Evolutionary conservation across 1,140 invertebrate species (phyloP).

Genomic region (Pogonus chalceus): DNA sequence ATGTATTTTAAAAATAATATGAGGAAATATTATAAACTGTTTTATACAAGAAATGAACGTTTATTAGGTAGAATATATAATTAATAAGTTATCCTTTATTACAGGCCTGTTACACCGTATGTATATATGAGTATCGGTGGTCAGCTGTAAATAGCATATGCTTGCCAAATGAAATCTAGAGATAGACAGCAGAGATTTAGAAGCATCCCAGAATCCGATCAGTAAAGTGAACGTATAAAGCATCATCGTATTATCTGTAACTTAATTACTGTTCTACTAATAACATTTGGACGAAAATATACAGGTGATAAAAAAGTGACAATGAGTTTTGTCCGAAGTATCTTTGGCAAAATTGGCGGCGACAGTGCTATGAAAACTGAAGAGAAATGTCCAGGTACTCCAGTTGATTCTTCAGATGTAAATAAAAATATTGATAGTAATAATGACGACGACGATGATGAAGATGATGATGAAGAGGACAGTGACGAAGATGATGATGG

Average conservation of each 20-base stretch:
- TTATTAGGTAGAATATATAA: too few species aligned
- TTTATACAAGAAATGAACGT: too few species aligned
- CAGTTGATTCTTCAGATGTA: background rate
- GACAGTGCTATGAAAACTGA: background rate
- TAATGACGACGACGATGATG: background rate
- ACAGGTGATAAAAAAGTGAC: background rate
- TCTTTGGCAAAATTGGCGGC: slow-evolving; percentile 22
- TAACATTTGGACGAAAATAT: background rate
- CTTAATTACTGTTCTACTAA: background rate
- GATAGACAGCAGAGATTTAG: background rate
- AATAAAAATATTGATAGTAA: background rate
- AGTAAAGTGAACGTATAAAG: background rate
- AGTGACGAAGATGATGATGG: background rate
- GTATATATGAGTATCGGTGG: background rate
- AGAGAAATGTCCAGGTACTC: too few species aligned
- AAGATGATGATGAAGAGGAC: background rate
- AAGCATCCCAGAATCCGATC: background rate
- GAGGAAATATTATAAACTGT: too few species aligned
- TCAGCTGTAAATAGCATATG: background rate
- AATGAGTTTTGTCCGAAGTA: slow-evolving; percentile 31
- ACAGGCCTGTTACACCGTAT: too few species aligned
- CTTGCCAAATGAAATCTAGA: background rate
- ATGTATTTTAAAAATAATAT: too few species aligned
- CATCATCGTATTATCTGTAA: background rate
- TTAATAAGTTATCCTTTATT: background rate